Evolutionary conservation across 2,888 invertebrate genomes (phyloP), one percentile per base, ranked within the genome.

Genomic region (Phania funesta): DNA sequence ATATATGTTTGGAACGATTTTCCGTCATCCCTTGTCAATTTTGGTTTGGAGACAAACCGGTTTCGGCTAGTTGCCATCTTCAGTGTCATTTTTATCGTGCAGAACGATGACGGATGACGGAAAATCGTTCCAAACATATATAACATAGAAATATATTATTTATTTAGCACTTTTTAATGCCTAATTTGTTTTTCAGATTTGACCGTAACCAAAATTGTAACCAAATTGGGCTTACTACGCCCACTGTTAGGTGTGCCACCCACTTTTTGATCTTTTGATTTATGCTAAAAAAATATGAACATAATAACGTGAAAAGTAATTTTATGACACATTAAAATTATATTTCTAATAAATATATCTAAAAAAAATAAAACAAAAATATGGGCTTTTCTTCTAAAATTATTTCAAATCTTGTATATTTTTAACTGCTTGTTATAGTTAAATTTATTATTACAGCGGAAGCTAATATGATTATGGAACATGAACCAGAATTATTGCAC

Each of bases 391-490:
- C 46, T 35, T 48, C 29, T 24, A 48, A 2, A 41, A 46, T 16
- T 13, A 4, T 16, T 35, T 29, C 13, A 65, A 24, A 18, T 6
- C 4, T 2, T 0, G 16, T 7, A 7, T 11, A 5, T 41, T 24
- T 41, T 9, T 48, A 58, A 29, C 41, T 41, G 58, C 24, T 38
- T 58, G 38, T n/a, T 58, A 41, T 41, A 13, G n/a, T 26, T 29
- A 58, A 52, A 82, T 38, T 48, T 44, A 18, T 35, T 26, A 50
- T 84, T 85, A 2, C 58, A 91, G 95, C 93, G 91, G 96, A 96
- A 92, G 96, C 96, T 22, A 95, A 96, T 88, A 94, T 95, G 90
- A 95, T 96, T 77, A 93, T 96, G 93, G 94, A 94, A 68, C 94
- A 94, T 85, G 96, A 96, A 88, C 91, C 92, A 9, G 94, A 94